A percentile compares a stretch with the other conserved stretches of the same genome.
Evolutionary conservation across 2,113 vertebrate species (phyloP).

Genomic region (Spilogale gracilis): DNA sequence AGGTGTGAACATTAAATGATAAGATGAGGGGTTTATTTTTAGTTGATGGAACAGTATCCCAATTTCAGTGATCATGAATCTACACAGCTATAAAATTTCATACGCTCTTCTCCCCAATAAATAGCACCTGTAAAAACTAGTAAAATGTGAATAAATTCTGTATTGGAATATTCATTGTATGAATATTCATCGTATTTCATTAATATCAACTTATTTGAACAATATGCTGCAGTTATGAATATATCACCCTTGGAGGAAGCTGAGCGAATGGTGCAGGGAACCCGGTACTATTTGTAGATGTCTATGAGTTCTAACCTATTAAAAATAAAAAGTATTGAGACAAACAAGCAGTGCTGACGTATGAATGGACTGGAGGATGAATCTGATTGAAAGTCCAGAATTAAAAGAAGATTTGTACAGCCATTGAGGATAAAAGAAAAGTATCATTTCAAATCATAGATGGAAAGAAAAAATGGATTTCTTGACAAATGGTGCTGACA

Average conservation of each 20-base stretch:
- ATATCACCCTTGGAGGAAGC: background rate
- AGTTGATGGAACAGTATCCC: background rate
- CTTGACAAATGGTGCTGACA: background rate
- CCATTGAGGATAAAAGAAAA: background rate
- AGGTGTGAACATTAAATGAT: background rate
- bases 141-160: background rate
- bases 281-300: background rate
- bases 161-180: background rate
- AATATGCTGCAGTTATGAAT: background rate
- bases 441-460: background rate
- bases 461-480: background rate
- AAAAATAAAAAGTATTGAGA: background rate
- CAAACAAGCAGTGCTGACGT: background rate
- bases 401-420: background rate
- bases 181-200: too few relatives aligned
- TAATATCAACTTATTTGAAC: background rate
- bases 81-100: background rate
- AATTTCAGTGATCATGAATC: background rate
- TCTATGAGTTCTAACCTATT: background rate
- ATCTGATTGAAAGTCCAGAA: background rate
- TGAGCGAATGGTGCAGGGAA: background rate
- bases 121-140: background rate
- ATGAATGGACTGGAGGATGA: background rate
- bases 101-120: background rate
- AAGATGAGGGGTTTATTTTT: background rate